Percentiles rank a stretch among this genome's conserved stretches.
phyloP scores from a whole-genome alignment of 2,888 invertebrate species.

The Rhogogaster chlorosoma region DNA sequence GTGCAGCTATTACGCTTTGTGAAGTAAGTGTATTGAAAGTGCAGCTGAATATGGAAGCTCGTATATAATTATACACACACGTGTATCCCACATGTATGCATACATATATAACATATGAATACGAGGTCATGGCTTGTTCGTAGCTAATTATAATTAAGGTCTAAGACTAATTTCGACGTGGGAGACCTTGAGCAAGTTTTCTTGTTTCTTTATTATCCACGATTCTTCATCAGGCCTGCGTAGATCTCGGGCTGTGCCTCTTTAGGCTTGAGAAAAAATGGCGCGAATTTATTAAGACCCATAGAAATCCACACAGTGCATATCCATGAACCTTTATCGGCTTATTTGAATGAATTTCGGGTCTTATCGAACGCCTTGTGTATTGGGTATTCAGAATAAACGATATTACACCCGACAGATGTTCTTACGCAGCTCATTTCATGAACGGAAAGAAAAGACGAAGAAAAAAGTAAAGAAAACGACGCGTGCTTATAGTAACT shows the following conservation, averaged over 20 bases:
- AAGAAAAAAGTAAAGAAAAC: neutral
- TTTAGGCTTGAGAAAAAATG: neutral
- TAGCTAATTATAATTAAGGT: constrained; percentile 33
- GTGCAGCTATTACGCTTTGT: constrained; percentile 25
- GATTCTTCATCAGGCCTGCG: neutral
- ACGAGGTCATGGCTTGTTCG: constrained; percentile 22
- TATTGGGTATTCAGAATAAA: neutral
- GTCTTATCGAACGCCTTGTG: neutral
- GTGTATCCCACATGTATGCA: neutral
- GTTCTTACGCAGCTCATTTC: neutral
- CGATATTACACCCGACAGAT: neutral
- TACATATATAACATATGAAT: neutral
- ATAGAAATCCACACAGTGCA: neutral
- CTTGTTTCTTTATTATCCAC: neutral
- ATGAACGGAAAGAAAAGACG: neutral
- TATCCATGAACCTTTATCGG: neutral
- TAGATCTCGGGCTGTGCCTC: neutral
- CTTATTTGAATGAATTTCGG: neutral
- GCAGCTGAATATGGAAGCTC: constrained; percentile 18
- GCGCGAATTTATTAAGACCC: neutral
- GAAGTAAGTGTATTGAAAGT: neutral
- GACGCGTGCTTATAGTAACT: neutral
- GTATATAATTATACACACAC: neutral
- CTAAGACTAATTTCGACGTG: constrained; percentile 19
- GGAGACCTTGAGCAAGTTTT: constrained; percentile 23